phyloP scores from a whole-genome alignment of 1,140 invertebrate species.

The Drosophila prosaltans region DNA sequence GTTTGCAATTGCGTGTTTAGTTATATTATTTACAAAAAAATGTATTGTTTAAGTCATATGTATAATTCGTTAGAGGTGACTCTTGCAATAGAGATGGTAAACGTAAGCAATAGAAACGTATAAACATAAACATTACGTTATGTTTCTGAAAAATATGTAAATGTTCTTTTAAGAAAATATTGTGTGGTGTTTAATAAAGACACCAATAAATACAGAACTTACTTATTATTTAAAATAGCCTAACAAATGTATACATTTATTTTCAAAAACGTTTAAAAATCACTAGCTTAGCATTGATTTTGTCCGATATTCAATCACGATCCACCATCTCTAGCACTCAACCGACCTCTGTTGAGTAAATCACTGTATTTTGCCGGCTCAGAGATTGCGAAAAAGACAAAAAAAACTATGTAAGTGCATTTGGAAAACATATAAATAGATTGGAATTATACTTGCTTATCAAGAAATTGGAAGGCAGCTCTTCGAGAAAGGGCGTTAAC shows the following conservation, averaged over 20 bases:
- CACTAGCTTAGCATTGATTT: neutral
- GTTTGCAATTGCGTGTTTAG: neutral
- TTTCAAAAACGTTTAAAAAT: no score
- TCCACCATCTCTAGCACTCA: neutral
- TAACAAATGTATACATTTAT: no score
- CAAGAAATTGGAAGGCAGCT: neutral
- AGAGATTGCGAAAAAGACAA: neutral
- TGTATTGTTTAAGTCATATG: neutral
- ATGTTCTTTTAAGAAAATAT: no score
- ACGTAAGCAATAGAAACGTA: no score
- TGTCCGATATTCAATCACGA: neutral
- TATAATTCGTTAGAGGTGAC: neutral
- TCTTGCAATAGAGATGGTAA: neutral
- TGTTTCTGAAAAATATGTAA: no score
- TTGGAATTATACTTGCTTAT: slow-evolving; percentile 1
- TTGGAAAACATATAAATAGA: neutral
- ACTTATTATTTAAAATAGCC: no score
- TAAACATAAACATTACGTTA: no score
- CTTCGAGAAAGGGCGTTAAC: neutral
- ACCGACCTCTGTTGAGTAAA: neutral
- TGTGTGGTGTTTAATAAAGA: no score
- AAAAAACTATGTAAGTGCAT: neutral
- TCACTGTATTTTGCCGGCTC: slow-evolving; percentile 5
- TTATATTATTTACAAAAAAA: slow-evolving; percentile 5
- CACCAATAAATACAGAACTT: no score